phyloP scores from a whole-genome alignment of 2,888 invertebrate genomes.

The Clunio marinus region DNA sequence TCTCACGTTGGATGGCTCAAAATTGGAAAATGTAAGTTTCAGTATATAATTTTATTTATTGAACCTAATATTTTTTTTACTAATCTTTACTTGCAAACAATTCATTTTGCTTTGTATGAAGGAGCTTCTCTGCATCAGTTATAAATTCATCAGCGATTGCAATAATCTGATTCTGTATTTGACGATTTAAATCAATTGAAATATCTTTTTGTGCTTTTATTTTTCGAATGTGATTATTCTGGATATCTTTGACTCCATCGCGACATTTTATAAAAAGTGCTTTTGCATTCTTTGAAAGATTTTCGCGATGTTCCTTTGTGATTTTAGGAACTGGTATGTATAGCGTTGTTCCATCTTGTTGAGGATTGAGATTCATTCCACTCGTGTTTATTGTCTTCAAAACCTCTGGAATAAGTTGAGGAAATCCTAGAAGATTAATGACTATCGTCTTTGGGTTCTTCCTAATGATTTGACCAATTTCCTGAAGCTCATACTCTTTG shows the following conservation, averaged over 20 bases:
- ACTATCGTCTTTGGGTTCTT: constrained; percentile 84
- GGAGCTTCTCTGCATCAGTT: constrained; percentile 60
- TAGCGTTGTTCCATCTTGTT: constrained; percentile 88
- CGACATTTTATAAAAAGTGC: constrained; percentile 72
- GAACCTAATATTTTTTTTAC: constrained; percentile 12
- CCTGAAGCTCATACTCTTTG: constrained; percentile 75
- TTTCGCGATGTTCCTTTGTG: constrained; percentile 88
- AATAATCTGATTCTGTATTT: constrained; percentile 65
- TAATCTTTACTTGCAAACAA: constrained; percentile 57
- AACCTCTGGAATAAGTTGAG: constrained; percentile 78
- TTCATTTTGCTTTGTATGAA: constrained; percentile 70
- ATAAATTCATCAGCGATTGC: constrained; percentile 66
- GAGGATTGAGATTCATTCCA: constrained; percentile 88
- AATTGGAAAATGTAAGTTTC: constrained; percentile 27
- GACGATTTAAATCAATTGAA: constrained; percentile 65
- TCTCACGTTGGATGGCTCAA: background rate
- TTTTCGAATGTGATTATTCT: constrained; percentile 66
- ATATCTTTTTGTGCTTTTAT: constrained; percentile 66
- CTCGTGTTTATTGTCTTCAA: constrained; percentile 71
- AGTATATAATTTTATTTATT: constrained; percentile 15
- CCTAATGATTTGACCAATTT: constrained; percentile 79
- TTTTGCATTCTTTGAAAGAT: constrained; percentile 83
- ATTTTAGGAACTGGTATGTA: constrained; percentile 88
- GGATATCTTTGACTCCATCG: constrained; percentile 69
- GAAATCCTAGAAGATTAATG: constrained; percentile 77